Percentiles rank a stretch among this genome's conserved stretches.
Conservation (phyloP, 2,888 invertebrate genomes). For the Sinohyriopsis cumingii region DNA sequence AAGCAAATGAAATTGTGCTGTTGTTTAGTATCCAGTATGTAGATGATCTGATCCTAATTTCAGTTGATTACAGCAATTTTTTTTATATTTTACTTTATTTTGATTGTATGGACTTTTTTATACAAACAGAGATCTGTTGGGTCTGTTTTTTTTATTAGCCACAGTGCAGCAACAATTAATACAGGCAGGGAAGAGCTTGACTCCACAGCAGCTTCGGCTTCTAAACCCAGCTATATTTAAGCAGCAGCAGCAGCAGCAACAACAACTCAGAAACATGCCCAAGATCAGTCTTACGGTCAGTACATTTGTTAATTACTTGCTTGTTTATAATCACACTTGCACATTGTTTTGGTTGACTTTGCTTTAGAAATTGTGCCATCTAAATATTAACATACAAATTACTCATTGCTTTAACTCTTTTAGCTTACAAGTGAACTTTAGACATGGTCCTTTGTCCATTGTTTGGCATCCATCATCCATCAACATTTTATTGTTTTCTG, state of each 20-base stretch:
- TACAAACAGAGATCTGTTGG: background rate
- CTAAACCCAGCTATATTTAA: slow-evolving; percentile 45
- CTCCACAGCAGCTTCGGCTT: slow-evolving; percentile 53
- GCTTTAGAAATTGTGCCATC: no score
- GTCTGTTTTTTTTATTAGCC: slow-evolving; percentile 18
- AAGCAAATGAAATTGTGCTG: slow-evolving; percentile 1
- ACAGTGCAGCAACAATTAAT: slow-evolving; percentile 59
- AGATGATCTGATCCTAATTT: no score
- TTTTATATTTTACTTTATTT: background rate
- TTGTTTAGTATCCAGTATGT: no score
- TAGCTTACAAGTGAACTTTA: background rate
- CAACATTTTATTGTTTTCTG: no score
- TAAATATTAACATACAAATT: no score
- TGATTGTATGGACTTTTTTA: background rate
- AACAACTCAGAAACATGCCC: slow-evolving; percentile 44
- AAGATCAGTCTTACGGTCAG: slow-evolving; percentile 47
- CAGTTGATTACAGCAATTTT: background rate
- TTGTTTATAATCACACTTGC: background rate
- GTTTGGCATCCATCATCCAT: no score
- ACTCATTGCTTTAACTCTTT: no score
- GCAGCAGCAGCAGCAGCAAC: slow-evolving; percentile 60
- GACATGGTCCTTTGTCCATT: no score
- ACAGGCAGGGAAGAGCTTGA: slow-evolving; percentile 48
- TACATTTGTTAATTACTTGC: slow-evolving; percentile 14
- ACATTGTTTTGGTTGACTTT: background rate